Evolutionary conservation across 2,888 invertebrate species (phyloP), one percentile per base, ranked within the genome.

Genomic region (Heliconius hortense): DNA sequence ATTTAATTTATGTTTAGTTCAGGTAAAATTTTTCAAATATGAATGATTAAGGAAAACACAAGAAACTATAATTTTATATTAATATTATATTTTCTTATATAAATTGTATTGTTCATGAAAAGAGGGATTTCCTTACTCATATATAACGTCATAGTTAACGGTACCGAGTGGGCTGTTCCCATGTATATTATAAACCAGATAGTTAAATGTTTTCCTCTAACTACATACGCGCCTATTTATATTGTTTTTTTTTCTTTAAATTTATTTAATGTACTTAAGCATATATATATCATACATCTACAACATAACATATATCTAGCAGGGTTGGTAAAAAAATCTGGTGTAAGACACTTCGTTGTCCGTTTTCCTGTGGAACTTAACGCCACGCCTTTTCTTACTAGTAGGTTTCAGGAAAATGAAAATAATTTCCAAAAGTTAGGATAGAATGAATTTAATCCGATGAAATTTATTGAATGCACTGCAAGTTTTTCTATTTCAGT

Each of bases 131-230:
- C 74, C 74, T 63, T 64, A 21, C 24, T 26, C n/a, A n/a, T n/a
- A n/a, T 70, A 70, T 69, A 70, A 26, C 56, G 75, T 71, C 75
- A 75, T 39, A 18, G 24, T 64, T 66, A 71, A 66, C 64, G 56
- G 43, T 71, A 59, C 35, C 70, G 35, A 24, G 35, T 66, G 75
- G 75, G 75, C 43, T 71, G 59, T 75, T 71, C 75, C 75, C 63
- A 28, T n/a, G 26, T 66, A 53, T 48, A 8, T 48, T 18, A 48
- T 59, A 59, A 70, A 69, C 56, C 24, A 56, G 13, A n/a, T 53
- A 48, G 64, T 66, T 66, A 66, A 66, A 15, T 24, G 24, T 66
- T 66, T 66, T 39, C 66, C 24, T 66, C 15, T 66, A 66, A 18
- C 15, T 24, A 39, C 21, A 13, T 5, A 39, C 39, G 24, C 48